phyloP scores from a whole-genome alignment of 2,113 vertebrate species.

The Camelus bactrianus region DNA sequence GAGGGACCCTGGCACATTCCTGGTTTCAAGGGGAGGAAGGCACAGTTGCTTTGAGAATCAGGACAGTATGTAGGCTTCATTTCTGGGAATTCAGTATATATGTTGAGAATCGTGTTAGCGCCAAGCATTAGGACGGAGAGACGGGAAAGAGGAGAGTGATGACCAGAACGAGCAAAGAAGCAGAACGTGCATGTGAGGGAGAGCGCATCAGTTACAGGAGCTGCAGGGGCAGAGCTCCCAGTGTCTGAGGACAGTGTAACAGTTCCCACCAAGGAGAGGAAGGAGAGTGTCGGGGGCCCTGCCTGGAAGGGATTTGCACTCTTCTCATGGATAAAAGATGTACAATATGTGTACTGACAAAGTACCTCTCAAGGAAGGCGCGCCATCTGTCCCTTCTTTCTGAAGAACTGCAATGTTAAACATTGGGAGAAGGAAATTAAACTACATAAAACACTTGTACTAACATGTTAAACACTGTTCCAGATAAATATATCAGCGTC shows the following conservation, averaged over 20 bases:
- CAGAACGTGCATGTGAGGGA: background rate
- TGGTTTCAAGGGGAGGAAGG: background rate
- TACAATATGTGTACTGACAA: background rate
- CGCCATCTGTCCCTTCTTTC: slow-evolving; percentile 92
- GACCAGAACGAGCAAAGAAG: background rate
- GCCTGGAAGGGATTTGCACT: background rate
- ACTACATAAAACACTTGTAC: background rate
- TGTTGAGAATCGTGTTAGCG: background rate
- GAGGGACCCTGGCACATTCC: background rate
- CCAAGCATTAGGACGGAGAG: background rate
- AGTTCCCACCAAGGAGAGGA: background rate
- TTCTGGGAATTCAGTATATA: background rate
- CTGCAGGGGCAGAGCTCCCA: background rate
- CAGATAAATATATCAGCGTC: background rate
- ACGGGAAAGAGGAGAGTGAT: background rate
- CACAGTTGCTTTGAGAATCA: background rate
- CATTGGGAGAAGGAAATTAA: slow-evolving; percentile 16
- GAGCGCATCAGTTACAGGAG: background rate
- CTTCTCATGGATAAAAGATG: background rate
- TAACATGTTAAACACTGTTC: background rate
- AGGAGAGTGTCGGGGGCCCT: no score
- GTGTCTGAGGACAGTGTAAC: background rate
- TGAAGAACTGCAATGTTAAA: slow-evolving; percentile 87
- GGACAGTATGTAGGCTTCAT: background rate
- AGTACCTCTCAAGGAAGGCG: slow-evolving; percentile 91